Percentiles rank a stretch among this genome's conserved stretches.
These are phyloP conservation scores for Brachyopa scutellaris DNA, from an alignment of 2,888 invertebrate genomes.

Conservation along the genomic window DNA sequence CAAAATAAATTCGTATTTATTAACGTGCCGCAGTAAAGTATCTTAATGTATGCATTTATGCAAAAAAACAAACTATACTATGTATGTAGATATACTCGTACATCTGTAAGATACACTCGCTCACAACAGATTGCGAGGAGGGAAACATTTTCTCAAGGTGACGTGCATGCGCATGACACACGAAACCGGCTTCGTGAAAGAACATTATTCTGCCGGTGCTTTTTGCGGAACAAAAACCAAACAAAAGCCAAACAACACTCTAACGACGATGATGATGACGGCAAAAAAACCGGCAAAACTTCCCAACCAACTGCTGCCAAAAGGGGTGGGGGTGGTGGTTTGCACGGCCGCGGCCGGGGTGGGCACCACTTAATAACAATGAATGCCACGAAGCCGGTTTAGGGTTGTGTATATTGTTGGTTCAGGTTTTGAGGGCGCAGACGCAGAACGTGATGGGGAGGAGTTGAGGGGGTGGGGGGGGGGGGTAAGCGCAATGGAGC, in stretches of 20 bases:
- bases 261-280: too few species aligned
- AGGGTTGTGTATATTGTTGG: too few species aligned
- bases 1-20: too few species aligned
- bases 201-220: slow-evolving; percentile 53
- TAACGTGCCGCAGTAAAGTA: too few species aligned
- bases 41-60: too few species aligned
- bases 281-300: slow-evolving; percentile 59
- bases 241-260: slow-evolving; percentile 52
- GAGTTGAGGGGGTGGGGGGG: too few species aligned
- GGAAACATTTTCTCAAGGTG: slow-evolving; percentile 67
- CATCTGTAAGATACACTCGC: neutral
- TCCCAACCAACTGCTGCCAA: too few species aligned
- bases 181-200: slow-evolving; percentile 62
- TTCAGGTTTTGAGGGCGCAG: slow-evolving; percentile 52
- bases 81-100: neutral
- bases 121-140: slow-evolving; percentile 42
- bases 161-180: slow-evolving; percentile 60
- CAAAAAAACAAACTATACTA: too few species aligned
- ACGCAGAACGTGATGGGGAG: slow-evolving; percentile 44
- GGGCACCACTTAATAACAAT: slow-evolving; percentile 20
- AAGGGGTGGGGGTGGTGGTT: too few species aligned
- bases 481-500: too few species aligned
- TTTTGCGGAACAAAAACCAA: slow-evolving; percentile 53
- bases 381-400: slow-evolving; percentile 37
- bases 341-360: neutral